Evolutionary conservation across 1,140 invertebrate species (phyloP).

Genomic region (Camponotus vicinus): DNA sequence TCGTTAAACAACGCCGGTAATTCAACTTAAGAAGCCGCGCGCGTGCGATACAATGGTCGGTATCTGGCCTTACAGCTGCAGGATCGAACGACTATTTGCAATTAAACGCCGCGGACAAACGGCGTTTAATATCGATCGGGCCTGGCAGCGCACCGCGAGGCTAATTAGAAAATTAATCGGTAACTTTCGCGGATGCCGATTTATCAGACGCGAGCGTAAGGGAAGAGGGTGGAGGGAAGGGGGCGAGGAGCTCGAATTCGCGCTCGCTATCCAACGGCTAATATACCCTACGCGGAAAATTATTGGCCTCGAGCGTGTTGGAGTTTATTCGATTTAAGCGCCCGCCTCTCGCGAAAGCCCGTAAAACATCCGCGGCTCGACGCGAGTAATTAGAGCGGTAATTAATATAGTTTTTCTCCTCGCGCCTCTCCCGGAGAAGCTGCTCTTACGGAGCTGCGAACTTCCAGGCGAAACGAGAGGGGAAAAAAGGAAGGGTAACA

Average conservation of each 20-base stretch:
- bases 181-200: constrained; percentile 60
- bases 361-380: constrained; percentile 64
- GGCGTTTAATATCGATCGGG: constrained; percentile 39
- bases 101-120: constrained; percentile 54
- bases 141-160: constrained; percentile 37
- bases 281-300: constrained; percentile 65
- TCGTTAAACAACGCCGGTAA: constrained; percentile 62
- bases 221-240: not conserved
- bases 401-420: constrained; percentile 71
- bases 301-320: constrained; percentile 48
- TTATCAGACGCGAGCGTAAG: constrained; percentile 56
- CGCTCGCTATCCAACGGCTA: constrained; percentile 17
- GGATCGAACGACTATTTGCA: constrained; percentile 40
- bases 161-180: constrained; percentile 76
- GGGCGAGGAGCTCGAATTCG: not conserved
- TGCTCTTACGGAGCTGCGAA: constrained; percentile 6
- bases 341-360: constrained; percentile 2
- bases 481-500: not conserved
- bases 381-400: constrained; percentile 65
- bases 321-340: constrained; percentile 65
- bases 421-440: constrained; percentile 17
- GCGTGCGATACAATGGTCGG: constrained; percentile 11
- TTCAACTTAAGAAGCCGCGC: constrained; percentile 56
- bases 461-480: not conserved
- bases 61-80: constrained; percentile 28